A percentile compares a stretch with the other conserved stretches of the same genome.
Conservation (phyloP, 1,140 invertebrate genomes). For the Drosophila guanche region DNA sequence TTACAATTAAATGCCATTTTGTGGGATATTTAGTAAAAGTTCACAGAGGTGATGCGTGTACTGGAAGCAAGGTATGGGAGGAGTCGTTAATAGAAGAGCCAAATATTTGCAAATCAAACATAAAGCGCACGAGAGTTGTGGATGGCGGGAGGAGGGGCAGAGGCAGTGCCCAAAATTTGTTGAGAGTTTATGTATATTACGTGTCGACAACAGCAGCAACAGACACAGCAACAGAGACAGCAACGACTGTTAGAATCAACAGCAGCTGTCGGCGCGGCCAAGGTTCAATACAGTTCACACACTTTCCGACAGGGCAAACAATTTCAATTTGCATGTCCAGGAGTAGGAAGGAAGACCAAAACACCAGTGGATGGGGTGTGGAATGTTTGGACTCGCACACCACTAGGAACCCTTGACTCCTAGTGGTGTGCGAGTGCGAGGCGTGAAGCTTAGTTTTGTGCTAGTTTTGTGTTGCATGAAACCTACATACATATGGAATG, state of each 20-base stretch:
- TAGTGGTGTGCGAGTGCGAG: constrained; percentile 34
- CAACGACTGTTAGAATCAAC: constrained; percentile 41
- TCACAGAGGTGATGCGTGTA: constrained; percentile 25
- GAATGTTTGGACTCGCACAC: too few species aligned
- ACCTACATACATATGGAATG: constrained; percentile 33
- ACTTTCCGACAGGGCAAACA: constrained; percentile 75
- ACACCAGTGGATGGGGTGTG: constrained; percentile 19
- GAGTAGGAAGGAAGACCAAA: constrained; percentile 53
- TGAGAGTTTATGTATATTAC: constrained; percentile 72
- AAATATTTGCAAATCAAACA: constrained; percentile 78
- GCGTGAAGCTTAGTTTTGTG: constrained; percentile 18
- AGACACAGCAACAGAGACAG: constrained; percentile 15
- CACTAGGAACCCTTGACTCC: too few species aligned
- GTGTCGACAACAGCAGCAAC: constrained; percentile 59
- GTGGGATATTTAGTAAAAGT: constrained; percentile 69
- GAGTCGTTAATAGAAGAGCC: constrained; percentile 57
- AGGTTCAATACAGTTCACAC: constrained; percentile 58
- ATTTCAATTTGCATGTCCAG: constrained; percentile 76
- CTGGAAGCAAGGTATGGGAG: background rate
- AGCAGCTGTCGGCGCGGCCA: constrained; percentile 52
- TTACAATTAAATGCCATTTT: constrained; percentile 76
- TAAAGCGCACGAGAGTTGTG: background rate
- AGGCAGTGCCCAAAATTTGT: constrained; percentile 61
- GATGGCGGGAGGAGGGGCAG: background rate
- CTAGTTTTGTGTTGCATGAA: constrained; percentile 34